These are phyloP conservation scores for Meteorus cinctellus DNA, from an alignment of 2,888 invertebrate genomes.

Conservation along the genomic window DNA sequence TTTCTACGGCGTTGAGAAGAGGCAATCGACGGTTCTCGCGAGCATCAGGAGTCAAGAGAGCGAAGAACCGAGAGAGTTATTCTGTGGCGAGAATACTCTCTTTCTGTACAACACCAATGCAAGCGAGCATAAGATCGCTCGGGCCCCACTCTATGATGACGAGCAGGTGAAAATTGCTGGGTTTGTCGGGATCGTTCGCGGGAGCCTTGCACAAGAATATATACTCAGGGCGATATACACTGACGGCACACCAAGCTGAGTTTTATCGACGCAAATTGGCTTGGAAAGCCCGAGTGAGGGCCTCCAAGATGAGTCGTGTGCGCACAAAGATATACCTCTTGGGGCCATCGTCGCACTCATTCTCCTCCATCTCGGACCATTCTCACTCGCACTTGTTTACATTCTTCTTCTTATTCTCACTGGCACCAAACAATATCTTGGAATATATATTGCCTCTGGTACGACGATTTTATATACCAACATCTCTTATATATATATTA, in stretches of 20 bases:
- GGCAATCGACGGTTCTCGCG: slow-evolving; percentile 50
- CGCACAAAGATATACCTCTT: slow-evolving; percentile 30
- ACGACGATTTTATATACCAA: neutral
- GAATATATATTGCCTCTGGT: neutral
- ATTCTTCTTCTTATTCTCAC: slow-evolving; percentile 37
- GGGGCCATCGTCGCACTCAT: neutral
- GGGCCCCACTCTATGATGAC: slow-evolving; percentile 46
- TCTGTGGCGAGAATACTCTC: slow-evolving; percentile 7
- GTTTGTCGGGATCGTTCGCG: slow-evolving; percentile 46
- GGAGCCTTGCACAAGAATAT: slow-evolving; percentile 33
- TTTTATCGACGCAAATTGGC: slow-evolving; percentile 70
- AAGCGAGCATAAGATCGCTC: slow-evolving; percentile 32
- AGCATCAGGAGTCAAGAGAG: slow-evolving; percentile 42
- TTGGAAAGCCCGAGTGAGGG: slow-evolving; percentile 57
- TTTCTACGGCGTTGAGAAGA: slow-evolving; percentile 52
- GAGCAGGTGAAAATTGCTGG: slow-evolving; percentile 63
- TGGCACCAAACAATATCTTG: neutral
- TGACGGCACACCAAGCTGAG: slow-evolving; percentile 43
- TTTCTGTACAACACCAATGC: slow-evolving; percentile 7
- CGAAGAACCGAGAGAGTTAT: slow-evolving; percentile 23
- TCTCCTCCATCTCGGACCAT: slow-evolving; percentile 44
- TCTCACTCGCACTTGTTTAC: slow-evolving; percentile 22
- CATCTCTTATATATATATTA: neutral
- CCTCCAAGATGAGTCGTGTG: slow-evolving; percentile 39
- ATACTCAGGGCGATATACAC: neutral